Evolutionary conservation across 2,888 invertebrate genomes (phyloP).

Genomic region (Deilephila porcellus): DNA sequence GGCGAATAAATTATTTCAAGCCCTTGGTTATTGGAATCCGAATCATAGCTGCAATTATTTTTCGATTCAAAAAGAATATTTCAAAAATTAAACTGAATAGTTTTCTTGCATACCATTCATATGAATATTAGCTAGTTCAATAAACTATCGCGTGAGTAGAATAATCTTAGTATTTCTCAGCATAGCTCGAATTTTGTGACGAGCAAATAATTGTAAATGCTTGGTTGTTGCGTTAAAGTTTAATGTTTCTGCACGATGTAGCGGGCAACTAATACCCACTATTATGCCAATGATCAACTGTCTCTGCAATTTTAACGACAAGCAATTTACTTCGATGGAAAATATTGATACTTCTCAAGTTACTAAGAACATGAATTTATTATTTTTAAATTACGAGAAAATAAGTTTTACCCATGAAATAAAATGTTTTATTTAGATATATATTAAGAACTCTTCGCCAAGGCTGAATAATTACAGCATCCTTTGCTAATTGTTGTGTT

Average conservation of each 20-base stretch:
- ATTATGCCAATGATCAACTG: too few relatives aligned
- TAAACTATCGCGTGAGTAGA: constrained; percentile 9
- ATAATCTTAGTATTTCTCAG: neutral
- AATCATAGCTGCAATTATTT: too few relatives aligned
- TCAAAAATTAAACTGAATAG: neutral
- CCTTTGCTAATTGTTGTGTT: neutral
- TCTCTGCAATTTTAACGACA: too few relatives aligned
- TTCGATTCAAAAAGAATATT: neutral
- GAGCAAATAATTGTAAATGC: neutral
- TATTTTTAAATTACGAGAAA: too few relatives aligned
- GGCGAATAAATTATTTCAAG: neutral
- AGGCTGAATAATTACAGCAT: neutral
- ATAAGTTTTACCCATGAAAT: too few relatives aligned
- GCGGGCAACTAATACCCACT: neutral
- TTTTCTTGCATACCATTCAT: neutral
- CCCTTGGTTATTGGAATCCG: neutral
- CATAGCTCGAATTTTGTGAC: neutral
- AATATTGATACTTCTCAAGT: too few relatives aligned
- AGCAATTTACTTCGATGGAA: too few relatives aligned
- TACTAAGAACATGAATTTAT: too few relatives aligned
- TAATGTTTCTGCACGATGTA: neutral
- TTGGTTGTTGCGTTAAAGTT: neutral
- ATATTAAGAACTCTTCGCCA: neutral
- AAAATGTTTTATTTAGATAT: neutral
- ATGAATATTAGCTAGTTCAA: constrained; percentile 1